Conservation (phyloP, 2,888 invertebrate genomes). For the Uloborus plumipes region DNA sequence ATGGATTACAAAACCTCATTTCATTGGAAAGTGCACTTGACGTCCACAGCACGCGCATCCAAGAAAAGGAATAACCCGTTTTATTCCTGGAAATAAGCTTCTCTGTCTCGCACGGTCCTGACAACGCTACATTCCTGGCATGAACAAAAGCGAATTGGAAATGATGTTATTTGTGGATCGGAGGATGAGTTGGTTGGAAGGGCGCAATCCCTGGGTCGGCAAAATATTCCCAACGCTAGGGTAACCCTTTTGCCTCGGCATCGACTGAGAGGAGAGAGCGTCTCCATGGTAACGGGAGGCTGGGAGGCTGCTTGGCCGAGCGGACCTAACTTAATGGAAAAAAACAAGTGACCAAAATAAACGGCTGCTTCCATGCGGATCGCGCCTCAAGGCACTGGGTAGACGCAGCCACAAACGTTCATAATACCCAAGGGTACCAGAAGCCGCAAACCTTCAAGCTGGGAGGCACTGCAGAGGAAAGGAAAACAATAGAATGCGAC, state of each 20-base stretch:
- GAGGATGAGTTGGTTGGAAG: conserved; percentile 10
- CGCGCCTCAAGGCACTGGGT: conserved; percentile 28
- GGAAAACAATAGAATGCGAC: conserved; percentile 56
- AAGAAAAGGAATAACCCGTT: too few relatives aligned
- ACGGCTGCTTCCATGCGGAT: conserved; percentile 43
- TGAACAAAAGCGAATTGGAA: conserved; percentile 8
- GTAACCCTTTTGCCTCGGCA: conserved; percentile 42
- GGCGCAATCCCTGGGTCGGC: not conserved
- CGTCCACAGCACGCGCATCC: too few relatives aligned
- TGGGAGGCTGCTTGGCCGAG: conserved; percentile 34
- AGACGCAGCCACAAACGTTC: conserved; percentile 37
- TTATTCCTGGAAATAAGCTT: conserved; percentile 7
- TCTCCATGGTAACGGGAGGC: conserved; percentile 38
- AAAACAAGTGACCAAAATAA: conserved; percentile 65
- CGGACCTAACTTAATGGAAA: conserved; percentile 48
- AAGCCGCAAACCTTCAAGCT: conserved; percentile 12
- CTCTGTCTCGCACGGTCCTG: not conserved
- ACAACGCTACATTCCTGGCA: not conserved
- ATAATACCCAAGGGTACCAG: conserved; percentile 41
- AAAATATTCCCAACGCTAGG: not conserved
- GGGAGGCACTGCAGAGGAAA: conserved; percentile 15
- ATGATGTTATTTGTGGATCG: conserved; percentile 7
- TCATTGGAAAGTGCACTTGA: too few relatives aligned
- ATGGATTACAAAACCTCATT: too few relatives aligned
- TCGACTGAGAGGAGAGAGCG: conserved; percentile 32